phyloP scores from a whole-genome alignment of 1,140 invertebrate species.

The Musca vetustissima region DNA sequence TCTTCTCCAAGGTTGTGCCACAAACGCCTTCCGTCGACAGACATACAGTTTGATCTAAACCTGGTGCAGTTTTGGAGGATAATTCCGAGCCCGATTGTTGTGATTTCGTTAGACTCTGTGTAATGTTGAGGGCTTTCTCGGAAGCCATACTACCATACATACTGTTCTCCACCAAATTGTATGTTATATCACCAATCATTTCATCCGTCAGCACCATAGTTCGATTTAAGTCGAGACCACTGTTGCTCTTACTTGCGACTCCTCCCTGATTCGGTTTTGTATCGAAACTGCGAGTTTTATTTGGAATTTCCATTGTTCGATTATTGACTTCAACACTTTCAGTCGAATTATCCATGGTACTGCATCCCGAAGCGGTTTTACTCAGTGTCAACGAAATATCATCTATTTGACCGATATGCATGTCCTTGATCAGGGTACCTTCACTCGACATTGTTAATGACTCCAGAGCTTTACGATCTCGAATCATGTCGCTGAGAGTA shows the following conservation, averaged over 20 bases:
- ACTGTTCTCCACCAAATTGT: constrained; percentile 45
- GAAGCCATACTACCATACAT: constrained; percentile 30
- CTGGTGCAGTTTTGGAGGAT: constrained; percentile 33
- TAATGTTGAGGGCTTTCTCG: constrained; percentile 1
- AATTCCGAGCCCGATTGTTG: constrained; percentile 31
- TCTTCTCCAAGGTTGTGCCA: constrained; percentile 27
- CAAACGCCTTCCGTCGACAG: constrained; percentile 20
- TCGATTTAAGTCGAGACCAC: constrained; percentile 25
- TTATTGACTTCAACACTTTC: constrained; percentile 39
- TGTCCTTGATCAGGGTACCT: constrained; percentile 50
- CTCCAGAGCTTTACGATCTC: constrained; percentile 48
- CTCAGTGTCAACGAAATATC: constrained; percentile 47
- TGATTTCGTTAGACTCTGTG: constrained; percentile 24
- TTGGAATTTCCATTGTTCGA: constrained; percentile 1
- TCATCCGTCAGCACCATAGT: constrained; percentile 47
- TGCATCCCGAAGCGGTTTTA: constrained; percentile 49
- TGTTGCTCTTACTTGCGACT: not conserved
- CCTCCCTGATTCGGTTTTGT: not conserved
- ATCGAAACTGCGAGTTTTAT: not conserved
- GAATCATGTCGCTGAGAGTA: constrained; percentile 47
- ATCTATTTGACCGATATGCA: constrained; percentile 52
- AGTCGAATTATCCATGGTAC: constrained; percentile 53
- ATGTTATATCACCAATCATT: constrained; percentile 48
- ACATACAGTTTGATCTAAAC: constrained; percentile 38
- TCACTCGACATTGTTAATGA: constrained; percentile 48